Percentiles rank a stretch among this genome's conserved stretches.
phyloP scores from a whole-genome alignment of 2,113 vertebrate genomes.

The Scalopus aquaticus region DNA sequence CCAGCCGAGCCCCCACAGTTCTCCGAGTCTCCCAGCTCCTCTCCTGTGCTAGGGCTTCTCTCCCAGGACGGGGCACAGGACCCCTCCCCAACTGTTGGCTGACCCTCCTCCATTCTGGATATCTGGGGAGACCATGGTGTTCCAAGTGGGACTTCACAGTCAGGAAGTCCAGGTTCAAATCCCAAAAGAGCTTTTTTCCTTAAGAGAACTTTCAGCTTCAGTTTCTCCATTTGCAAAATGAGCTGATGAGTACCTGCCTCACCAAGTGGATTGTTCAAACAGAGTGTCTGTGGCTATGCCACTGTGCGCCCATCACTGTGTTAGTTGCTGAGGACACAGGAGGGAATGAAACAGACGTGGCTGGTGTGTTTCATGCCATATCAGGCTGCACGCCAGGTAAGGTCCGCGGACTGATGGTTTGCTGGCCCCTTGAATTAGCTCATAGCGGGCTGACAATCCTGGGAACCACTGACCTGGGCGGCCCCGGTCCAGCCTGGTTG shows the following conservation, averaged over 20 bases:
- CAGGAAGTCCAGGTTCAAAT: neutral
- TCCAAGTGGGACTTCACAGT: neutral
- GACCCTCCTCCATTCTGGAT: neutral
- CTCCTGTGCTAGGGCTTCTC: neutral
- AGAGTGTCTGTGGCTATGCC: neutral
- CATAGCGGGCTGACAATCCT: rapidly evolving
- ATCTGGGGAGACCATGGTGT: neutral
- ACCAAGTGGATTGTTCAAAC: neutral
- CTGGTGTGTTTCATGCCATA: too few relatives aligned
- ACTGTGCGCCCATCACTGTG: neutral
- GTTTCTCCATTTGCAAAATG: neutral
- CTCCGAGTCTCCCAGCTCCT: neutral
- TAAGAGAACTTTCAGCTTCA: neutral
- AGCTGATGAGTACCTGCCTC: neutral
- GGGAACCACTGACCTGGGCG: neutral
- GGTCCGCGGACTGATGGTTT: neutral
- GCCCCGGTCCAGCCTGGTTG: rapidly evolving
- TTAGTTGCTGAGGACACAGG: neutral
- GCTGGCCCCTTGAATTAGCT: neutral
- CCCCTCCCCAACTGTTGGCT: neutral
- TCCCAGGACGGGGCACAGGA: neutral
- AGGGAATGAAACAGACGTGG: neutral
- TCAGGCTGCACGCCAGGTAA: neutral
- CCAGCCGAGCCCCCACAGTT: rapidly evolving
- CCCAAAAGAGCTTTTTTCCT: neutral